These are phyloP conservation scores for Genyomyrus donnyi DNA, from an alignment of 2,113 vertebrate species.

Conservation along the genomic window DNA sequence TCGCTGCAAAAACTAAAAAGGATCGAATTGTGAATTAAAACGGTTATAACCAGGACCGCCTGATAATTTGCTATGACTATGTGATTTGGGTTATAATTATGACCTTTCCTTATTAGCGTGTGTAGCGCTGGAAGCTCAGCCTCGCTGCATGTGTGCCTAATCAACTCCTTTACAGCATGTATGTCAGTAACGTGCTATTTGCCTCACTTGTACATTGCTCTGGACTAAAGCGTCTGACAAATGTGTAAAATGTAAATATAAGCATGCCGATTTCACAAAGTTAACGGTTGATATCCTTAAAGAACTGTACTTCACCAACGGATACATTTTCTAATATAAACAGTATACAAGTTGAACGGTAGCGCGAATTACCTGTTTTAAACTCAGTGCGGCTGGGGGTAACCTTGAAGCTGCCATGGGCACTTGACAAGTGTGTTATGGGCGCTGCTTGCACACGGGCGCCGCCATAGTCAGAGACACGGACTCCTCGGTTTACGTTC, in stretches of 20 bases:
- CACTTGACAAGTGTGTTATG: not conserved
- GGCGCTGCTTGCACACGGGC: not conserved
- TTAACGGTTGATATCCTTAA: not conserved
- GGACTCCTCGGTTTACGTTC: not conserved
- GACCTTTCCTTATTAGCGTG: not conserved
- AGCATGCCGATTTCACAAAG: not conserved
- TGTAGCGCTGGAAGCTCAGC: not conserved
- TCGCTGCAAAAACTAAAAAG: slow-evolving; percentile 77
- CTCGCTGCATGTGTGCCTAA: not conserved
- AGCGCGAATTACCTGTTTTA: slow-evolving; percentile 67
- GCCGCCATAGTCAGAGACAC: not conserved
- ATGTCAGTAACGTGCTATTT: not conserved
- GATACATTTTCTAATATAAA: not conserved
- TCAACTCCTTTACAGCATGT: not conserved
- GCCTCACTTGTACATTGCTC: not conserved
- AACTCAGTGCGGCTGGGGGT: slow-evolving; percentile 45
- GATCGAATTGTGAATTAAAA: not conserved
- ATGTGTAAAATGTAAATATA: not conserved
- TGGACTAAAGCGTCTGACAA: not conserved
- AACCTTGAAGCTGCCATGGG: slow-evolving; percentile 54
- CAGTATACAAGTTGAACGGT: not conserved
- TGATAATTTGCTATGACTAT: not conserved
- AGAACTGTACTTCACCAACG: not conserved
- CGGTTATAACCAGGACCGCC: not conserved
- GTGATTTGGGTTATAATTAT: not conserved